These are phyloP conservation scores for Zaprionus ornatus DNA, from an alignment of 1,140 invertebrate species.

Conservation along the genomic window DNA sequence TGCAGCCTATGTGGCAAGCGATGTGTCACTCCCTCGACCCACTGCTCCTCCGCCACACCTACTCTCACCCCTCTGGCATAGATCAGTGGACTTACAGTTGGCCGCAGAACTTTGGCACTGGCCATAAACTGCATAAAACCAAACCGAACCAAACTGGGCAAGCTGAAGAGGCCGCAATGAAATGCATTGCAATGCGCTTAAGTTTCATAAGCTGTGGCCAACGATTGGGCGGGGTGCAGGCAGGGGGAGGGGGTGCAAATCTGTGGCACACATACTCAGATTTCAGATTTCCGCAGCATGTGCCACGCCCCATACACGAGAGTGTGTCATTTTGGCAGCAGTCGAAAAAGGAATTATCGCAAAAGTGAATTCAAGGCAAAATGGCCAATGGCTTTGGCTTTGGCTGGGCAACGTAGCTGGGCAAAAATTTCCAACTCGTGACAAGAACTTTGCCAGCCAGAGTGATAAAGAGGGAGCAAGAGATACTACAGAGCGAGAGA, in stretches of 20 bases:
- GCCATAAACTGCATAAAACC: conserved; percentile 44
- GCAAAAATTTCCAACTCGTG: conserved; percentile 7
- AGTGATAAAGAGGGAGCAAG: neutral
- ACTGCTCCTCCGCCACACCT: too few relatives aligned
- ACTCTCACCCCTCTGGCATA: conserved; percentile 9
- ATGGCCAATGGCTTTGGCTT: conserved; percentile 33
- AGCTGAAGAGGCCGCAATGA: conserved; percentile 51
- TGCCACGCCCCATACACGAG: conserved; percentile 5
- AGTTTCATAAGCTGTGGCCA: conserved; percentile 70
- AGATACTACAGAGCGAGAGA: neutral
- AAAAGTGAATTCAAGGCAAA: conserved; percentile 77
- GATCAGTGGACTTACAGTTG: conserved; percentile 48
- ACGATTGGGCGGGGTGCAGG: neutral
- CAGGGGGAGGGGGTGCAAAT: neutral
- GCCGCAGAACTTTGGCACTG: conserved; percentile 42
- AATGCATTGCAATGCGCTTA: conserved; percentile 61
- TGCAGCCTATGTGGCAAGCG: conserved; percentile 30
- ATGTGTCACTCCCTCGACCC: conserved; percentile 20
- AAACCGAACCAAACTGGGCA: conserved; percentile 8
- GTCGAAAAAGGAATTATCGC: conserved; percentile 66
- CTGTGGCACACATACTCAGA: conserved; percentile 7
- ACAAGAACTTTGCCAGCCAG: conserved; percentile 7
- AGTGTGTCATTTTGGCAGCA: conserved; percentile 45
- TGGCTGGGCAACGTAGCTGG: conserved; percentile 5
- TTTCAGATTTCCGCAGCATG: conserved; percentile 3